Base-by-base conservation (phyloP, 2,113 vertebrate genomes). In the Tapirus terrestris region DNA sequence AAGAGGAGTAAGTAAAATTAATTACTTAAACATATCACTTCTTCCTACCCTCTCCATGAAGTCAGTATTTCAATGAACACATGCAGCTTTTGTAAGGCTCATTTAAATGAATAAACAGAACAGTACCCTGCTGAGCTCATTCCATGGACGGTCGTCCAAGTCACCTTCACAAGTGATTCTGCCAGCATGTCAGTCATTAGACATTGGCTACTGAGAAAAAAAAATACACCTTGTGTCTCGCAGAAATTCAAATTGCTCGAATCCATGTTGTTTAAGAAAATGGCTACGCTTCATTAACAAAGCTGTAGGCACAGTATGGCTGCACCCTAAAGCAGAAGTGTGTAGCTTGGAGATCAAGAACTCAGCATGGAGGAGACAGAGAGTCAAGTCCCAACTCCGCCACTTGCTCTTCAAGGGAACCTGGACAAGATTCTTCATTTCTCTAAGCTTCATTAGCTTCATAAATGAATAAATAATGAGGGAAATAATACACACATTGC, bases 1-100 rank as follows among this genome's bases (percentile, higher is more conserved):
- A 61, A 90, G 53, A 77, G 12, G n/a, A 89, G 36, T 63, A 87
- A 86, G 39, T 68, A 93, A 92, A 91, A 80, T 73, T 70, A 75
- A 91, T 36, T 61, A 43, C 39, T 70, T 60, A 81, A 43, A 18
- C 53, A 68, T 51, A 45, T 23, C 61, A 79, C 29, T 89, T 89
- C 73, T 80, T 94, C 29, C 56, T 84, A 53, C 17, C 18, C n/a
- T 79, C 23, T 82, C 51, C 53, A 18, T 73, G 68, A 90, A 68
- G 68, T 83, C 43, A 65, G 70, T 56, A 39, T 94, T 88, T 65
- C 73, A 83, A 89, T 63, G 39, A 79, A 36, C 13, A n/a, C 13
- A 29, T 80, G 33, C 2, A 86, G n/a, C 23, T 77, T 95, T 56
- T 70, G 73, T 10, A 94, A 73, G 53, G 18, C 65, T 85, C 31